Evolutionary conservation across 2,797 vertebrate genomes (phyloP).

Genomic region (Muscicapa comitata): DNA sequence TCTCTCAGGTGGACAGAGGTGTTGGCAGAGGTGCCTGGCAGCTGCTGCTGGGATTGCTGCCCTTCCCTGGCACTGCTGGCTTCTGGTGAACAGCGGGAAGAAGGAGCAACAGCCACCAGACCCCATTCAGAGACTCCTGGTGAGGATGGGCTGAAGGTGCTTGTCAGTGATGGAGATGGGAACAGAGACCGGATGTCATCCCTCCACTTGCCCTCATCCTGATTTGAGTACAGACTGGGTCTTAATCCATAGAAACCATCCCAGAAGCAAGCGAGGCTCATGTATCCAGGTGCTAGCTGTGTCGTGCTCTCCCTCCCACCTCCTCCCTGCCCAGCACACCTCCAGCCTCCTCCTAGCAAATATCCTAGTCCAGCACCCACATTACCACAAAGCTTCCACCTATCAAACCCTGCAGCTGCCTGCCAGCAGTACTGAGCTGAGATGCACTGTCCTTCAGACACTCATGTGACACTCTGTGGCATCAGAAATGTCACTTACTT

Average conservation of each 20-base stretch:
- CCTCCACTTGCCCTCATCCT: not conserved
- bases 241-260: not conserved
- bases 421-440: not conserved
- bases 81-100: not conserved
- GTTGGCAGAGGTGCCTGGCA: not conserved
- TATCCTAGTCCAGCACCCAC: not conserved
- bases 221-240: not conserved
- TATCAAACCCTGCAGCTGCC: not conserved
- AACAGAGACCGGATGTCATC: not conserved
- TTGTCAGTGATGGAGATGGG: not conserved
- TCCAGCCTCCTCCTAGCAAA: not conserved
- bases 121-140: not conserved
- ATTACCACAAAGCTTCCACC: not conserved
- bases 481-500: not conserved
- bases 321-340: not conserved
- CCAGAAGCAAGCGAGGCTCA: not conserved
- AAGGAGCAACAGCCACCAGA: not conserved
- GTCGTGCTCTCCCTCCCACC: not conserved
- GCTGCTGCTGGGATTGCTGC: not conserved
- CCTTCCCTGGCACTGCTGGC: rapidly evolving
- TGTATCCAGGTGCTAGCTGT: not conserved
- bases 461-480: not conserved
- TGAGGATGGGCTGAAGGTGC: not conserved
- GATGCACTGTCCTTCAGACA: not conserved
- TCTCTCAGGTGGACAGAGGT: not conserved